phyloP scores from a whole-genome alignment of 2,797 vertebrate species.

The Hapalemur alaotrensis region DNA sequence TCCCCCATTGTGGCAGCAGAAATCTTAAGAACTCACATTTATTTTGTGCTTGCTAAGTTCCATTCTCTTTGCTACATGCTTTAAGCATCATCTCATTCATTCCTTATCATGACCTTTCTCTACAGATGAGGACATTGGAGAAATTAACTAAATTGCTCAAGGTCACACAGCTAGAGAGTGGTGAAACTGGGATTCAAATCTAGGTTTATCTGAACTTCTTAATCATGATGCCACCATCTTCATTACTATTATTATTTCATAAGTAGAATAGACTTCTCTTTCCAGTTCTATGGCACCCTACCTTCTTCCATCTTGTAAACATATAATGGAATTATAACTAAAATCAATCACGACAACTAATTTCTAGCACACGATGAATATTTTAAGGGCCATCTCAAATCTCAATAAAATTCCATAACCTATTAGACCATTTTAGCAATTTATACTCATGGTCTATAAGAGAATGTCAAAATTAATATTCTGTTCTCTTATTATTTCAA shows the following conservation, averaged over 20 bases:
- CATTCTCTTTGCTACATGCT: not conserved
- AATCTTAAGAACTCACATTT: not conserved
- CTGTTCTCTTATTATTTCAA: slow-evolving; percentile 54
- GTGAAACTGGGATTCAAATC: not conserved
- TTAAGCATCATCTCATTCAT: not conserved
- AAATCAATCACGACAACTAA: slow-evolving; percentile 63
- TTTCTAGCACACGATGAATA: slow-evolving; percentile 67
- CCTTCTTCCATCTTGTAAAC: slow-evolving; percentile 45
- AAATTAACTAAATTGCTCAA: not conserved
- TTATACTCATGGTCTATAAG: slow-evolving; percentile 63
- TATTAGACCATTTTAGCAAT: slow-evolving; percentile 58
- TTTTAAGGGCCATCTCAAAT: slow-evolving; percentile 58
- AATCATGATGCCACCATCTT: not conserved
- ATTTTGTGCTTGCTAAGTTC: not conserved
- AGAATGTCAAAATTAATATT: slow-evolving; percentile 67
- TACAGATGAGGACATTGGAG: not conserved
- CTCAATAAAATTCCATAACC: slow-evolving; percentile 54
- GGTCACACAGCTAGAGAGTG: not conserved
- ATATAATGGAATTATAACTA: slow-evolving; percentile 53
- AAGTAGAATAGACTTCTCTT: slow-evolving; percentile 2
- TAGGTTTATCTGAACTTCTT: not conserved
- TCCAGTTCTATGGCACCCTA: not conserved
- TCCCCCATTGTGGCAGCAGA: not conserved
- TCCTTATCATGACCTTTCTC: not conserved
- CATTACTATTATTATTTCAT: slow-evolving; percentile 2